Evolutionary conservation across 2,113 vertebrate species (phyloP), one percentile per base, ranked within the genome.

Genomic region (Ochotona curzoniae): DNA sequence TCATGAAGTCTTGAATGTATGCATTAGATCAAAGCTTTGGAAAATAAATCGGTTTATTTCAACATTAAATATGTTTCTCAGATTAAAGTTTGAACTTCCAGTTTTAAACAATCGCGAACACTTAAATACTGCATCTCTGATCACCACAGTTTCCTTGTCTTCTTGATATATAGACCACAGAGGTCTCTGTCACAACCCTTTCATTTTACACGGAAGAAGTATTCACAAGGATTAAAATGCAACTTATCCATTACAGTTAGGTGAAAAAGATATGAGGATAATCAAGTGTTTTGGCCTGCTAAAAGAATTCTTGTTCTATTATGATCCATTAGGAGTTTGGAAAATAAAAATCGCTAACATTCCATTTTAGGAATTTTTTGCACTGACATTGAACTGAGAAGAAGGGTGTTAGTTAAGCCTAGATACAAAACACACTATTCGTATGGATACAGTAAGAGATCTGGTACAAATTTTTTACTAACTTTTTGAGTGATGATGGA

Each of bases 31-130:
- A 96, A 96, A 94, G 93, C 67, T 94, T 92, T 83, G 57, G 82
- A 94, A 93, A 95, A 82, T 86, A 86, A 92, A 83, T 83, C 78
- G 90, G 47, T 81, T 90, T 90, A 96, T 97, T 93, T 96, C 89
- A 94, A 95, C 89, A 94, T 95, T 89, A 89, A 89, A 81, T 78
- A 54, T 83, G 57, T 86, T 92, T 96, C 71, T 89, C 38, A 17
- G 12, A 88, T 89, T 44, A n/a, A 92, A 89, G 21, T 18, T 91
- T 93, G 80, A 93, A 87, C 57, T 76, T 87, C 61, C 86, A 95
- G 88, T 94, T 96, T 95, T 84, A 96, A 90, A 12, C 38, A 93
- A 87, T 96, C 93, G 54, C 64, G 61, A 80, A 94, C 91, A 96
- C 93, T 94, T 96, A 87, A 80, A 90, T 94, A 20, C 38, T 57